These are phyloP conservation scores for Gastracanthus pulcherrimus DNA, from an alignment of 2,888 invertebrate species.

Conservation along the genomic window DNA sequence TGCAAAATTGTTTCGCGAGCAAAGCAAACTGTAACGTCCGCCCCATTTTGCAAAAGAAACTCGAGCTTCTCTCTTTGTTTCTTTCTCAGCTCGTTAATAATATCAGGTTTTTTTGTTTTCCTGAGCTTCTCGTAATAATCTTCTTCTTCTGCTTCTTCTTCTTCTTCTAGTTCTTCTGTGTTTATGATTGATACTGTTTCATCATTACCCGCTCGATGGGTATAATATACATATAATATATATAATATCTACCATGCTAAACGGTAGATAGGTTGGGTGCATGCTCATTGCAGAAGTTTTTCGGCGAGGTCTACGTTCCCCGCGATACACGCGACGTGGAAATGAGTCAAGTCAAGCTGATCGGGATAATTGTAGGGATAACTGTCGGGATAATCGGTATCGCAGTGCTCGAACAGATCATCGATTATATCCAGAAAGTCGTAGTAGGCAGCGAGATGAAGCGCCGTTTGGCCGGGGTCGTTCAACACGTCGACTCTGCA, in stretches of 20 bases:
- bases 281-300: neutral
- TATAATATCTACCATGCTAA: neutral
- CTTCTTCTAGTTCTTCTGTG: too few relatives aligned
- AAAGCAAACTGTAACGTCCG: neutral
- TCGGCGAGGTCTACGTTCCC: neutral
- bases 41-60: neutral
- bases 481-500: neutral
- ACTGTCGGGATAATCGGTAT: too few relatives aligned
- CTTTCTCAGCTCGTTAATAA: neutral
- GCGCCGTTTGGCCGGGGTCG: neutral
- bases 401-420: neutral
- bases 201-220: too few relatives aligned
- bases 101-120: neutral
- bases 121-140: neutral
- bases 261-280: neutral
- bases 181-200: too few relatives aligned
- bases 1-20: neutral
- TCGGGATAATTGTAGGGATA: neutral
- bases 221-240: too few relatives aligned
- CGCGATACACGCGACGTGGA: slow-evolving; percentile 2
- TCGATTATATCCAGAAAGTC: neutral
- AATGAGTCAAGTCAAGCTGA: neutral
- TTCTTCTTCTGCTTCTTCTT: neutral
- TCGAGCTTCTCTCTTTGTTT: neutral
- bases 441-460: neutral